Evolutionary conservation across 2,888 invertebrate genomes (phyloP), one percentile per base, ranked within the genome.

Genomic region (Lucinisca nassula): DNA sequence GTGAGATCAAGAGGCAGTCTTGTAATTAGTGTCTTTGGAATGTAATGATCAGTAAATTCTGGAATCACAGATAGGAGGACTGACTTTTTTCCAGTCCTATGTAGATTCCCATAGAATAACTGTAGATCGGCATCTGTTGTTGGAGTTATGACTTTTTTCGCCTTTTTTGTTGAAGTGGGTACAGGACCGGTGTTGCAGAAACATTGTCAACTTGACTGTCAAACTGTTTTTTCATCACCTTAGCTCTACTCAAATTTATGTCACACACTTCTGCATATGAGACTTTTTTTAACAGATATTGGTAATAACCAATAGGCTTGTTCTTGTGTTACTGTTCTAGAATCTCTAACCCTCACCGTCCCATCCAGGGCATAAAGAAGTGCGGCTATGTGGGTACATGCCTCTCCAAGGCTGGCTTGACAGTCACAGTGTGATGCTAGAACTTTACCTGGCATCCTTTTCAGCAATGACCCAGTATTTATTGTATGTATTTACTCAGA

Each of bases 341-440:
- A 76, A 30, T 72, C 51, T 21, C 67, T 38, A 8, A 87, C n/a
- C 37, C 70, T 55, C 10, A 88, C 90, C 1, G 51, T 30, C 12
- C 74, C 79, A 24, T 90, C 84, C 3, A 88, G 4, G 1, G 79
- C 30, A 84, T 84, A 90, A 0, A 90, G 74, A 3, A 85, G 45
- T 12, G 83, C 79, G 17, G 70, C 80, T 38, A 85, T 67, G 45
- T 88, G 88, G 8, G 78, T 72, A 37, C 88, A 88, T 10, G 78
- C 35, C 73, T 88, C 83, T 27, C 88, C 88, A 8, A 79, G 32
- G 6, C 88, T 81, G 1, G 85, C 88, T 82, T 85, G 85, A 45
- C 88, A 90, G 32, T 73, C 58, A 49, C 90, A 88, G 61, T 88
- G 82, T 4, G 37, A 55, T 12, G 55, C 30, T 17, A 73, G 3